A percentile compares a stretch with the other conserved stretches of the same genome.
Evolutionary conservation across 2,888 invertebrate genomes (phyloP).

Genomic region (Congeria kusceri): DNA sequence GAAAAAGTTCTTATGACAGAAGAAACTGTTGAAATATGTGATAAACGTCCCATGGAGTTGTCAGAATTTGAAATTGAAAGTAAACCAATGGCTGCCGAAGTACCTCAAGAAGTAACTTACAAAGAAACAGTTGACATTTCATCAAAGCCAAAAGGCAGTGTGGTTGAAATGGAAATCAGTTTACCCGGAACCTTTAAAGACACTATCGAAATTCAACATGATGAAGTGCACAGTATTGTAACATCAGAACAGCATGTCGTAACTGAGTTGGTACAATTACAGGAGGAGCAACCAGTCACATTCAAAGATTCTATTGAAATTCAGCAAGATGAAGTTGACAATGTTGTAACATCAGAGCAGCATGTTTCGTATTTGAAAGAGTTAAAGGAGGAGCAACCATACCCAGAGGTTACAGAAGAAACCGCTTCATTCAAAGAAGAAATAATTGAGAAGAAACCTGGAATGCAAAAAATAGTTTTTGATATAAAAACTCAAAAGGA

Average conservation of each 20-base stretch:
- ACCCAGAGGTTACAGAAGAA: slow-evolving; percentile 22
- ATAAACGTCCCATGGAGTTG: slow-evolving; percentile 6
- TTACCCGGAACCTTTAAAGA: too few species aligned
- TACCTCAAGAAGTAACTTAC: neutral
- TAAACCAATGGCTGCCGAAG: slow-evolving; percentile 19
- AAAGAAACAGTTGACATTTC: slow-evolving; percentile 35
- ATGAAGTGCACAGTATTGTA: neutral
- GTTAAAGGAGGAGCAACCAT: neutral
- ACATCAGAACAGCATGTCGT: neutral
- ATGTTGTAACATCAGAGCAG: slow-evolving; percentile 13
- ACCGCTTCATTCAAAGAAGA: slow-evolving; percentile 29
- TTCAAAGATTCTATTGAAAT: slow-evolving; percentile 28
- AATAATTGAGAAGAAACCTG: slow-evolving; percentile 36
- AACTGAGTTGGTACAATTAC: too few species aligned
- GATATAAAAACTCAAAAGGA: slow-evolving; percentile 41
- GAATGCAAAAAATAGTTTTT: slow-evolving; percentile 40
- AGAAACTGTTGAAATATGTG: slow-evolving; percentile 32
- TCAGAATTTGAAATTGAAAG: slow-evolving; percentile 22
- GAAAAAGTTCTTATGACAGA: slow-evolving; percentile 1
- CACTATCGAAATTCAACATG: slow-evolving; percentile 10
- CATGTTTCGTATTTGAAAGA: neutral
- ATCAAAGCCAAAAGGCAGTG: slow-evolving; percentile 2
- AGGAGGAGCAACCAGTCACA: slow-evolving; percentile 2
- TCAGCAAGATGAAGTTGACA: slow-evolving; percentile 23
- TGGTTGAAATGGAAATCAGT: slow-evolving; percentile 26